Evolutionary conservation across 1,140 invertebrate species (phyloP), one percentile per base, ranked within the genome.

Genomic region (Neodiprion lecontei): DNA sequence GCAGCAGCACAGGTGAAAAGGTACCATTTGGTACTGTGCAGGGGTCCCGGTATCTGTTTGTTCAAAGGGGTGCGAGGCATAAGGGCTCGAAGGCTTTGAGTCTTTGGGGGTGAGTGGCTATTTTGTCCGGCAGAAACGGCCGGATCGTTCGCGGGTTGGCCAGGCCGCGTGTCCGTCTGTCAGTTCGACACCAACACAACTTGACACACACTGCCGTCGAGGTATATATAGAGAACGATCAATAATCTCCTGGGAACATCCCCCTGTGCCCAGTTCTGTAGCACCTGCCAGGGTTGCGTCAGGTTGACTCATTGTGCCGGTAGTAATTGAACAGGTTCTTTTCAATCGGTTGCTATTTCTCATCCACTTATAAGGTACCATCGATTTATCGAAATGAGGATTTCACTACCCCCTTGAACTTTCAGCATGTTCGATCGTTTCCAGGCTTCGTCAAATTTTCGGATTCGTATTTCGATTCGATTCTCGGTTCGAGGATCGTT

Each of bases 231-330:
- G 70, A 74, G 48, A 69, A 69, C 82, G 85, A 87, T 87, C 86
- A 87, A 88, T 88, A 87, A 85, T 87, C 82, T 86, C 81, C 81
- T 85, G 82, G 83, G 82, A 87, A 86, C 80, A 86, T 87, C 82
- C 81, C 78, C 81, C 83, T 79, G 77, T 82, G 78, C 78, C 28
- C 79, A 78, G 61, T 61, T 61, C 53, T 61, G 53, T 61, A 61
- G 53, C 53, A 61, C 53, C 53, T 61, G 53, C 53, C 9, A 61
- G n/a, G 28, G 53, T 61, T 61, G 53, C n/a, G 53, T 61, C 53
- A 61, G 53, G 53, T 61, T 61, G 53, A 61, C 53, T 61, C 53
- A 61, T 61, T 61, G 53, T 61, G 53, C 0, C 53, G 53, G 53
- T 1, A 12, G 53, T 61, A 61, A 61, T 9, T 61, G 53, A 61